A percentile compares a stretch with the other conserved stretches of the same genome.
These are phyloP conservation scores for Heliconius ethilla DNA, from an alignment of 2,888 invertebrate genomes.

Conservation along the genomic window DNA sequence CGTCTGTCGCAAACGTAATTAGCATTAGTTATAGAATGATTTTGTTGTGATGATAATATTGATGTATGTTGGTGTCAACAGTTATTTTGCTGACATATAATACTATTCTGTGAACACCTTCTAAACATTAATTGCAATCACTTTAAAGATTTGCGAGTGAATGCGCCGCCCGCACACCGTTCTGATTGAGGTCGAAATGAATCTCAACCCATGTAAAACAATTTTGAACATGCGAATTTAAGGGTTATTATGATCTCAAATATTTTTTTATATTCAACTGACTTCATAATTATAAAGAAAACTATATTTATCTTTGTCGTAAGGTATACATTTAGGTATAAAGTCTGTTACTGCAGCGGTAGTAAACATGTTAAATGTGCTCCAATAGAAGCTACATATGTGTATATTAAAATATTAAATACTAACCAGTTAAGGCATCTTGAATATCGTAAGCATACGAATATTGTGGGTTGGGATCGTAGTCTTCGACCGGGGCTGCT, in stretches of 20 bases:
- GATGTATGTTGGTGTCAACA: no score
- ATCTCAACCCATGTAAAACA: no score
- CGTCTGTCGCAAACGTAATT: no score
- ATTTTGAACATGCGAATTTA: background rate
- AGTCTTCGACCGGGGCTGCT: conserved; percentile 77
- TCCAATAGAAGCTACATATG: background rate
- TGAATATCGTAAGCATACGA: conserved; percentile 86
- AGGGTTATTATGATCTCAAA: background rate
- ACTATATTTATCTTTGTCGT: background rate
- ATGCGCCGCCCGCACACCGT: no score
- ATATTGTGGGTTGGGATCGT: conserved; percentile 85
- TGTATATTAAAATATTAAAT: background rate
- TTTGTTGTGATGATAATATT: no score
- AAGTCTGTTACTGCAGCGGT: background rate
- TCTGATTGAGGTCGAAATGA: no score
- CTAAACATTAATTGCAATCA: no score
- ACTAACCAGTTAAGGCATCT: conserved; percentile 84
- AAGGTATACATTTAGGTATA: background rate
- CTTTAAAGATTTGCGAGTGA: no score
- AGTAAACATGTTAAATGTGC: background rate
- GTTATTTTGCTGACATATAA: no score
- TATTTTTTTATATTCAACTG: background rate
- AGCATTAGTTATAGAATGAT: no score
- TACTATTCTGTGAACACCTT: no score
- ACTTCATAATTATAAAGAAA: no score